These are phyloP conservation scores for Sthenelais limicola DNA, from an alignment of 2,888 invertebrate species.

Conservation along the genomic window DNA sequence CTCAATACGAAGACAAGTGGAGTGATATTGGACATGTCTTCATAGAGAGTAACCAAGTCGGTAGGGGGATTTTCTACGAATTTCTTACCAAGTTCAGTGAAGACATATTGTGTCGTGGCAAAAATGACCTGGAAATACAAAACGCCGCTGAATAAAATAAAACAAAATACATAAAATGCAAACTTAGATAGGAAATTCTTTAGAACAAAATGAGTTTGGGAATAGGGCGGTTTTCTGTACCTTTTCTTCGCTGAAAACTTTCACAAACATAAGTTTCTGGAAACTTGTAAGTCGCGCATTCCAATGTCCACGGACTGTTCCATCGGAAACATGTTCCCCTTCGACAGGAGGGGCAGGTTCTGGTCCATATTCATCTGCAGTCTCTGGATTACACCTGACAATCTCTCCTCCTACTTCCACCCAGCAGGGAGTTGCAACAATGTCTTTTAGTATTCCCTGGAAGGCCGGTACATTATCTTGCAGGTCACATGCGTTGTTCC, in stretches of 20 bases:
- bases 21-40: slow-evolving; percentile 74
- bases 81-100: slow-evolving; percentile 81
- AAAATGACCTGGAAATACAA: slow-evolving; percentile 77
- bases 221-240: slow-evolving; percentile 56
- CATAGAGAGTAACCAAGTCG: slow-evolving; percentile 74
- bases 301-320: slow-evolving; percentile 76
- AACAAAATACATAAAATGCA: not conserved
- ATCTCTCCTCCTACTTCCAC: slow-evolving; percentile 59
- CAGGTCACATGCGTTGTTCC: slow-evolving; percentile 80
- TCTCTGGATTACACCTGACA: slow-evolving; percentile 66
- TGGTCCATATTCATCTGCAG: slow-evolving; percentile 56
- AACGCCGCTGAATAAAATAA: not conserved
- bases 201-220: not conserved
- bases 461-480: slow-evolving; percentile 75
- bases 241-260: slow-evolving; percentile 84
- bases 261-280: slow-evolving; percentile 86
- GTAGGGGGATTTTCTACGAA: slow-evolving; percentile 89
- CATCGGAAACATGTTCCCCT: slow-evolving; percentile 54
- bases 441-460: slow-evolving; percentile 63
- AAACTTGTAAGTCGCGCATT: slow-evolving; percentile 79
- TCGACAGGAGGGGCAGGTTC: slow-evolving; percentile 57
- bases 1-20: slow-evolving; percentile 90
- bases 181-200: not conserved
- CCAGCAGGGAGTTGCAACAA: slow-evolving; percentile 65
- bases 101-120: slow-evolving; percentile 86